Conservation (phyloP, 1,140 invertebrate genomes). For the Habropoda laboriosa region DNA sequence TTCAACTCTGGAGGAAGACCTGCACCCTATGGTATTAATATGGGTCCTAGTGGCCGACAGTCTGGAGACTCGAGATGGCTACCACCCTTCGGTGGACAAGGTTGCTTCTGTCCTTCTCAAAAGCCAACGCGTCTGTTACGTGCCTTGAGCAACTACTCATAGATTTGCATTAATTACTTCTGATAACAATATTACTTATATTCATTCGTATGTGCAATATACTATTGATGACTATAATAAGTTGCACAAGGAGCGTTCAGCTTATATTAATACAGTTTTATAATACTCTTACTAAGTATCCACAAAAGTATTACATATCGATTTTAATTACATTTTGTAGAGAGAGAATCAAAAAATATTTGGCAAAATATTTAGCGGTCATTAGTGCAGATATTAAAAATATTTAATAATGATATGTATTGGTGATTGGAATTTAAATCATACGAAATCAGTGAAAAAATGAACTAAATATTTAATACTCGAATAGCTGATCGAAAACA, state of each 20-base stretch:
- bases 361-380: neutral
- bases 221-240: constrained; percentile 7
- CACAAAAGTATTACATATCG: neutral
- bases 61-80: constrained; percentile 73
- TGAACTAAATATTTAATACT: too few relatives aligned
- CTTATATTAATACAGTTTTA: constrained; percentile 36
- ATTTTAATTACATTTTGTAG: neutral
- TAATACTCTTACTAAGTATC: constrained; percentile 1
- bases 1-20: constrained; percentile 85
- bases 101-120: constrained; percentile 65
- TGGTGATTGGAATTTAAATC: too few relatives aligned
- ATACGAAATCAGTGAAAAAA: too few relatives aligned
- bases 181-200: neutral
- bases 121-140: constrained; percentile 50
- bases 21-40: constrained; percentile 85
- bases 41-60: constrained; percentile 72
- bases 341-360: constrained; percentile 6
- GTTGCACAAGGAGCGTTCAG: constrained; percentile 47
- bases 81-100: constrained; percentile 70
- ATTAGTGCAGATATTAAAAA: neutral
- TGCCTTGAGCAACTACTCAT: constrained; percentile 28
- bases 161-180: neutral
- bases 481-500: too few relatives aligned
- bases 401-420: neutral
- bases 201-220: neutral